A percentile compares a stretch with the other conserved stretches of the same genome.
Conservation (phyloP, 1,140 invertebrate species). For the Vanessa tameamea region DNA sequence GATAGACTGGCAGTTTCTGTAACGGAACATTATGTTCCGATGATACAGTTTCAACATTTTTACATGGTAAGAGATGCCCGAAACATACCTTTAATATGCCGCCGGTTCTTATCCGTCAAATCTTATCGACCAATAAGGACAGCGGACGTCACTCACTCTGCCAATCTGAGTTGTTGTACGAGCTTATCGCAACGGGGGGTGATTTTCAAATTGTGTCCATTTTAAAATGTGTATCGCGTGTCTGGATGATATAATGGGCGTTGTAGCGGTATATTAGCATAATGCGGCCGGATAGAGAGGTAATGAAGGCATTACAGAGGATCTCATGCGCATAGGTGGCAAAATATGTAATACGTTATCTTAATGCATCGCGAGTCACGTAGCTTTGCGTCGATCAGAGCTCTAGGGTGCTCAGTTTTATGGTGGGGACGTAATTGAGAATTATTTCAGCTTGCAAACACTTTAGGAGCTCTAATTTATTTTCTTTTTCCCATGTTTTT, state of each 20-base stretch:
- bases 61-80: conserved; percentile 61
- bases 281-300: conserved; percentile 43
- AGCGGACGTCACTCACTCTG: conserved; percentile 75
- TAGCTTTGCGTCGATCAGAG: conserved; percentile 47
- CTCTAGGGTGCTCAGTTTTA: conserved; percentile 13
- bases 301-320: conserved; percentile 65
- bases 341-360: conserved; percentile 65
- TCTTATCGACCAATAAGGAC: conserved; percentile 77
- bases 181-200: conserved; percentile 65
- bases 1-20: not conserved
- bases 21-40: conserved; percentile 51
- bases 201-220: conserved; percentile 67
- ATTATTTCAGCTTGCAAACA: not conserved
- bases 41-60: conserved; percentile 71
- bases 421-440: not conserved
- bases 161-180: conserved; percentile 62
- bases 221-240: conserved; percentile 68
- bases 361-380: conserved; percentile 66
- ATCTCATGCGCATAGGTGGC: conserved; percentile 50
- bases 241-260: conserved; percentile 55
- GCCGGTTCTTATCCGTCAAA: conserved; percentile 71
- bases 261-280: conserved; percentile 54
- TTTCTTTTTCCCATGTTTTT: too few species aligned
- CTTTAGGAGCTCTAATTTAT: too few species aligned
- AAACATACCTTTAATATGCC: conserved; percentile 71